A percentile compares a stretch with the other conserved stretches of the same genome.
Evolutionary conservation across 2,113 vertebrate genomes (phyloP).

Genomic region (Corvus moneduloides): DNA sequence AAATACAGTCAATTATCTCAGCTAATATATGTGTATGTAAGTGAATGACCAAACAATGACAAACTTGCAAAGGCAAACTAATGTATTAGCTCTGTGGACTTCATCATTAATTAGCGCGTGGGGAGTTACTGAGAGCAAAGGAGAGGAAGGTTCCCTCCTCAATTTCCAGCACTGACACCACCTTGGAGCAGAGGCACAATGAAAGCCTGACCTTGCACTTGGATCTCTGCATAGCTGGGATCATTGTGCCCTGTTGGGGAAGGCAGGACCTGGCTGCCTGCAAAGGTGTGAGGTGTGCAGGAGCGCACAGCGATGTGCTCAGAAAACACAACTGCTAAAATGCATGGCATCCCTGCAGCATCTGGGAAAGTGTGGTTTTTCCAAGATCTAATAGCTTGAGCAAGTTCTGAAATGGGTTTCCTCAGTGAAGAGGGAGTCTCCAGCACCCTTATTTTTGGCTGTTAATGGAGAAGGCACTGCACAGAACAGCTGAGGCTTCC

Average conservation of each 20-base stretch:
- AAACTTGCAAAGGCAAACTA: background rate
- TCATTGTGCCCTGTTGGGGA: fast-evolving
- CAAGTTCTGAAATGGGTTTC: background rate
- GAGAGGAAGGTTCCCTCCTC: background rate
- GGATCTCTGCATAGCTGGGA: fast-evolving
- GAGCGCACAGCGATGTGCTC: fast-evolving
- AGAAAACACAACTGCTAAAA: background rate
- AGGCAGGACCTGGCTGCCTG: background rate
- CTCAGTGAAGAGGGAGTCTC: background rate
- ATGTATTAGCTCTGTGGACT: background rate
- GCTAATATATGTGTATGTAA: background rate
- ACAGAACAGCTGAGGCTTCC: background rate
- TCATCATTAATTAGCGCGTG: background rate
- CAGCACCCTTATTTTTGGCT: background rate
- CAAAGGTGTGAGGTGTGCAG: background rate
- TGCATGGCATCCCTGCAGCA: background rate
- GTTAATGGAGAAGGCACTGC: background rate
- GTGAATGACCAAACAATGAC: background rate
- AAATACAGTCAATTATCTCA: background rate
- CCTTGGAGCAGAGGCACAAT: background rate
- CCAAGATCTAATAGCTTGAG: background rate
- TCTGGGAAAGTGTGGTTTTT: background rate
- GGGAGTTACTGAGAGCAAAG: background rate
- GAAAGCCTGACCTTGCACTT: background rate
- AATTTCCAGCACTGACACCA: background rate